Evolutionary conservation across 2,113 vertebrate species (phyloP).

Genomic region (Laterallus jamaicensis): DNA sequence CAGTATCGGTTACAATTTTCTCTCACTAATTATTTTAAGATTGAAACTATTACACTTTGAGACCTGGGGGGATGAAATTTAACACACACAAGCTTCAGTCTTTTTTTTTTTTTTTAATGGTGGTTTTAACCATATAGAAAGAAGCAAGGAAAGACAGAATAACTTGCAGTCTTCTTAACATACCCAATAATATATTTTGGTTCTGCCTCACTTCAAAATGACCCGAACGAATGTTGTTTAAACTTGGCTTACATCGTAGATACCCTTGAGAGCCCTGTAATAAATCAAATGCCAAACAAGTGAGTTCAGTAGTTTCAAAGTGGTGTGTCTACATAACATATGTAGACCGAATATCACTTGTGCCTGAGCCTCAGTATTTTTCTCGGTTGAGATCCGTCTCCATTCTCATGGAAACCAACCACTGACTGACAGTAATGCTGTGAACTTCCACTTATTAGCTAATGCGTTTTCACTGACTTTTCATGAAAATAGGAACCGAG

Average conservation of each 20-base stretch:
- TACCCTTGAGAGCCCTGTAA: conserved; percentile 39
- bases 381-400: conserved; percentile 39
- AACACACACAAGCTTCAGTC: neutral
- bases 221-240: conserved; percentile 35
- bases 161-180: neutral
- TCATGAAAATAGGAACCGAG: conserved; percentile 50
- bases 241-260: conserved; percentile 33
- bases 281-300: conserved; percentile 26
- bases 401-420: conserved; percentile 60
- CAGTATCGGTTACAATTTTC: neutral
- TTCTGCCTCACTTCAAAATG: conserved; percentile 15
- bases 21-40: conserved; percentile 1
- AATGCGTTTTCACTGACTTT: conserved; percentile 37
- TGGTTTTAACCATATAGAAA: neutral
- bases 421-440: conserved; percentile 64
- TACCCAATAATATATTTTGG: neutral
- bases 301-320: conserved; percentile 29
- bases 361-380: conserved; percentile 27
- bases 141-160: neutral
- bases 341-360: conserved; percentile 11
- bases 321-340: neutral
- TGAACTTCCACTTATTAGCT: conserved; percentile 60
- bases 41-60: neutral
- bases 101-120: neutral
- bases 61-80: neutral